Percentiles rank a stretch among this genome's conserved stretches.
Conservation (phyloP, 2,113 vertebrate genomes). For the Meles meles region DNA sequence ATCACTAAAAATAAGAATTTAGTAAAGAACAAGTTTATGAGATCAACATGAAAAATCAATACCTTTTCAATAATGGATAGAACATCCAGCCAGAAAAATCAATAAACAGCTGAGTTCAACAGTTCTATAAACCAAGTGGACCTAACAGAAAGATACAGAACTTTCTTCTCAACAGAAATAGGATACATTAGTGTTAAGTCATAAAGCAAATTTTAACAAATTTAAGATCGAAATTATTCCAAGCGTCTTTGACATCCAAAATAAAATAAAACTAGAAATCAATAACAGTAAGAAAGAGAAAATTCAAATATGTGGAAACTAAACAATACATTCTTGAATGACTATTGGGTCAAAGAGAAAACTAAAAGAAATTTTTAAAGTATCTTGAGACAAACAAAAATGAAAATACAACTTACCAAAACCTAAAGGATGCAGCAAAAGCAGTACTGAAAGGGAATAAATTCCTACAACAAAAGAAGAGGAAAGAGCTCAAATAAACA, state of each 20-base stretch:
- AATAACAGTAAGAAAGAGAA: background rate
- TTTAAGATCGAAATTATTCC: background rate
- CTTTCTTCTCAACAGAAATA: background rate
- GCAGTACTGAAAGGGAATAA: background rate
- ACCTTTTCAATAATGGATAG: background rate
- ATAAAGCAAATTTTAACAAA: background rate
- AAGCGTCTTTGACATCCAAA: background rate
- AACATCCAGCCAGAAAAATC: background rate
- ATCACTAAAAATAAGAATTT: background rate
- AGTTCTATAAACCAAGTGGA: background rate
- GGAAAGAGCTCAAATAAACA: background rate
- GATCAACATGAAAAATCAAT: background rate
- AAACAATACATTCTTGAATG: background rate
- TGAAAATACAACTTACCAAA: background rate
- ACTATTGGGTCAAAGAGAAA: background rate
- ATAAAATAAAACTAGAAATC: background rate
- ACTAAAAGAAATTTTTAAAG: background rate
- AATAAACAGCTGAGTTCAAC: background rate
- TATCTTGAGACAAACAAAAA: background rate
- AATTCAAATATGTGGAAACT: background rate
- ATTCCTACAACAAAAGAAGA: background rate
- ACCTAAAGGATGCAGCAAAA: background rate
- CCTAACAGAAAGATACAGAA: background rate
- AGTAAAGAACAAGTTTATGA: background rate
- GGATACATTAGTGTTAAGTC: background rate